Conservation (phyloP, 92 coral and sea anemone species). For the Palythoa heliodiscus region DNA sequence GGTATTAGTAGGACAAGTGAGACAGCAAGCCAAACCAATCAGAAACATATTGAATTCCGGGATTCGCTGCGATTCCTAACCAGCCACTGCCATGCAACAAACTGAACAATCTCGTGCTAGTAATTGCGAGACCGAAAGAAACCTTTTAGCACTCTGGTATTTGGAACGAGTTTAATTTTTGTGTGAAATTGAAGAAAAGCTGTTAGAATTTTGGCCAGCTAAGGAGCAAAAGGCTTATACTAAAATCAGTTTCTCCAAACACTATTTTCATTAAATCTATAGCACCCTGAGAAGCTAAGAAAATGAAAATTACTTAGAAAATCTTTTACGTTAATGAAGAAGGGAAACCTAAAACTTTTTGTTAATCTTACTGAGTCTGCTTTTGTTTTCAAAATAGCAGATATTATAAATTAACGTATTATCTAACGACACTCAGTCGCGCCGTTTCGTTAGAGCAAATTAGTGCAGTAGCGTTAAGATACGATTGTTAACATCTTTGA, state of each 20-base stretch:
- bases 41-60: background rate
- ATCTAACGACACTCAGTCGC: conserved; percentile 2
- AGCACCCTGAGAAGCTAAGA: background rate
- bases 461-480: conserved; percentile 40
- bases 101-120: background rate
- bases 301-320: no score
- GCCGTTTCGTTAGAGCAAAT: conserved; percentile 22
- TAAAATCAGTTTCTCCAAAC: background rate
- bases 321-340: no score
- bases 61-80: background rate
- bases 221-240: background rate
- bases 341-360: background rate
- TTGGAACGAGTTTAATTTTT: background rate
- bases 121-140: background rate
- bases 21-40: background rate
- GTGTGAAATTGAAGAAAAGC: background rate
- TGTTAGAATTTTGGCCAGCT: background rate
- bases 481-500: conserved; percentile 15
- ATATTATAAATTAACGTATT: background rate
- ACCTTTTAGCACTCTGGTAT: background rate
- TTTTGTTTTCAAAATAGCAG: background rate
- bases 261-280: background rate
- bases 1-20: background rate
- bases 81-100: background rate
- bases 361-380: background rate